Evolutionary conservation across 2,797 vertebrate species (phyloP), one percentile per base, ranked within the genome.

Genomic region (Acanthurus leucopareius): DNA sequence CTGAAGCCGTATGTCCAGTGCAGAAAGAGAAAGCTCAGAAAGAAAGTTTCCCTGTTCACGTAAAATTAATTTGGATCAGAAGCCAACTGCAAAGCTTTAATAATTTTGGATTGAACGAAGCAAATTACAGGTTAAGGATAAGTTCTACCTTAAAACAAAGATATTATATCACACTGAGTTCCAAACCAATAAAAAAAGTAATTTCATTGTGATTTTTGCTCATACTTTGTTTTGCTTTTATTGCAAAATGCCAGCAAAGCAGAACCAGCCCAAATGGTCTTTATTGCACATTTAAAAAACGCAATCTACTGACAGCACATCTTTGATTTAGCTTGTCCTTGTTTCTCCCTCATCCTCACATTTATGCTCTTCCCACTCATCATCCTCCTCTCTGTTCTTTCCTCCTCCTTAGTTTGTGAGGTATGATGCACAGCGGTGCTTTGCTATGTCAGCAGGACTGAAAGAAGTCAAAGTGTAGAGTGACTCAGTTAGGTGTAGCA

Each of bases 391-490:
- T 75, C 62, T 72, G 61, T 69, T 59, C 60, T 79, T 64, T 69
- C 63, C 78, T 72, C 72, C 64, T 73, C 59, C 77, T 79, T 66
- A 64, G 77, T 75, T 77, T 77, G 67, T 56, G 87, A 72, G 60
- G 63, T 63, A 42, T 68, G 71, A 87, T 82, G 79, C 88, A 66
- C 62, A 69, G 82, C 68, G 3, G 42, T 42, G 81, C 80, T 79
- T 68, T 47, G 69, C 88, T 54, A 22, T 83, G 80, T 90, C 88
- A 90, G 88, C 84, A 80, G 84, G 67, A 84, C 19, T 64, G 82
- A 76, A 87, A 60, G 76, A 54, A 88, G 89, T 92, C 87, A 89
- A 74, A 90, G 82, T 77, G 65, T 64, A 76, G 61, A 53, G 63
- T 82, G 74, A 78, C 85, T 88, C 80, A 58, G 77, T 77, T 61